Percentiles rank a stretch among this genome's conserved stretches.
phyloP scores from a whole-genome alignment of 2,113 vertebrate species.

The Neotragus pygmaeus region DNA sequence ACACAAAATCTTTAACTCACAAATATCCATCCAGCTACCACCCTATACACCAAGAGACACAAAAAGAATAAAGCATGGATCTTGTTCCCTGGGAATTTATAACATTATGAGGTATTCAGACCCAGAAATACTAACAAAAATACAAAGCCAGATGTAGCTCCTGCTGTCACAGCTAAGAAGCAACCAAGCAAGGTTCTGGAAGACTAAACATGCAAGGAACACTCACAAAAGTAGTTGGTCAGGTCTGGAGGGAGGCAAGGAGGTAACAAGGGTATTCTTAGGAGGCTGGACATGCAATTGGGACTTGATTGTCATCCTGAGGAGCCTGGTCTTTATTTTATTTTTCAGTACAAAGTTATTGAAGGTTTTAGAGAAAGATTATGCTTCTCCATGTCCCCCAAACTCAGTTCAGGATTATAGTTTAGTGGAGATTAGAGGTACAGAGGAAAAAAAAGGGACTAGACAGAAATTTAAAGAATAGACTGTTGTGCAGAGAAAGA shows the following conservation, averaged over 20 bases:
- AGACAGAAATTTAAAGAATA: not conserved
- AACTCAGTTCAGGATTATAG: not conserved
- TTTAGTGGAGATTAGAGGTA: not conserved
- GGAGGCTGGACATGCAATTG: not conserved
- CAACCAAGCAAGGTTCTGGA: not conserved
- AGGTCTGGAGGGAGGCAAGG: not conserved
- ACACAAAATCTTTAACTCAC: not conserved
- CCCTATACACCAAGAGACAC: not conserved
- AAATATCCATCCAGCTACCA: not conserved
- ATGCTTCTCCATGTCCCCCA: not conserved
- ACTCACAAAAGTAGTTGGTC: rapidly evolving
- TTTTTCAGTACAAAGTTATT: not conserved
- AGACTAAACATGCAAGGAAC: not conserved
- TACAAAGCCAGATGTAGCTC: not conserved
- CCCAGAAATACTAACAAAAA: not conserved
- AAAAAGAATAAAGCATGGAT: not conserved
- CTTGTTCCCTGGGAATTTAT: not conserved
- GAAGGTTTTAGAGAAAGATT: not conserved
- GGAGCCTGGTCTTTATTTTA: not conserved
- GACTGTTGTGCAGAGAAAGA: not conserved
- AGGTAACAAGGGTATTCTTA: rapidly evolving
- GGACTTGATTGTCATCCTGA: not conserved
- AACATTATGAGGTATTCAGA: not conserved
- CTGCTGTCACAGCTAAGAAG: not conserved
- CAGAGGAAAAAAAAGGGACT: not conserved